Conservation (phyloP, 2,797 vertebrate species). For the Alouatta caraya region DNA sequence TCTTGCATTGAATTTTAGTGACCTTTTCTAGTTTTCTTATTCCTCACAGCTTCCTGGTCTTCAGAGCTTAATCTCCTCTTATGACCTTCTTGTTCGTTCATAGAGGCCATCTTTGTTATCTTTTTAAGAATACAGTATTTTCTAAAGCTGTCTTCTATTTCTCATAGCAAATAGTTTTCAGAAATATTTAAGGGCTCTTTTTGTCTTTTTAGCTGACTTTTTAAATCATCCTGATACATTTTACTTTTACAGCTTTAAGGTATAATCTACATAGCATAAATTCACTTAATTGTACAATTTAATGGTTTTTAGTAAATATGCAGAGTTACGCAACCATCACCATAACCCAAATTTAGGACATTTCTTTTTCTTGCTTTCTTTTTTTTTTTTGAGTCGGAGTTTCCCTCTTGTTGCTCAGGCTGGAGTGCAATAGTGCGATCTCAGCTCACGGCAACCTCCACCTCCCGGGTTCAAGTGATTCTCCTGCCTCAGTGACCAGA, state of each 20-base stretch:
- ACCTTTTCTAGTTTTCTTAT: constrained; percentile 15
- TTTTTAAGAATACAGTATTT: not conserved
- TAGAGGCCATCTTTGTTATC: not conserved
- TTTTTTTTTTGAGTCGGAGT: too few species aligned
- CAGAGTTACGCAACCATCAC: not conserved
- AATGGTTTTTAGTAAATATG: constrained; percentile 5
- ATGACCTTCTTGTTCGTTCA: not conserved
- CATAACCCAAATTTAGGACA: not conserved
- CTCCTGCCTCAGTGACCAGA: too few species aligned
- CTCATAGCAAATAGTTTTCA: not conserved
- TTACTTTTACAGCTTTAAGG: not conserved
- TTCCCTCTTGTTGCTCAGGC: too few species aligned
- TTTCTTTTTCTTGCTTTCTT: not conserved
- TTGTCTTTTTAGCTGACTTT: not conserved
- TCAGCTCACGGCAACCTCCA: too few species aligned
- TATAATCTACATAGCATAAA: not conserved
- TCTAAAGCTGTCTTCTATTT: not conserved
- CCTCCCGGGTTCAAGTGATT: too few species aligned
- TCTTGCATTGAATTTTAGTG: not conserved
- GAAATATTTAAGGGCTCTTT: not conserved
- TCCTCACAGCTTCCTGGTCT: not conserved
- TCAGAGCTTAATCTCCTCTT: not conserved
- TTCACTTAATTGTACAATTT: not conserved
- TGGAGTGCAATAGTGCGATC: too few species aligned
- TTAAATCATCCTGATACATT: not conserved